Base-by-base conservation (phyloP, 2,888 invertebrate genomes). In the Ptycholaimellus sp. region DNA sequence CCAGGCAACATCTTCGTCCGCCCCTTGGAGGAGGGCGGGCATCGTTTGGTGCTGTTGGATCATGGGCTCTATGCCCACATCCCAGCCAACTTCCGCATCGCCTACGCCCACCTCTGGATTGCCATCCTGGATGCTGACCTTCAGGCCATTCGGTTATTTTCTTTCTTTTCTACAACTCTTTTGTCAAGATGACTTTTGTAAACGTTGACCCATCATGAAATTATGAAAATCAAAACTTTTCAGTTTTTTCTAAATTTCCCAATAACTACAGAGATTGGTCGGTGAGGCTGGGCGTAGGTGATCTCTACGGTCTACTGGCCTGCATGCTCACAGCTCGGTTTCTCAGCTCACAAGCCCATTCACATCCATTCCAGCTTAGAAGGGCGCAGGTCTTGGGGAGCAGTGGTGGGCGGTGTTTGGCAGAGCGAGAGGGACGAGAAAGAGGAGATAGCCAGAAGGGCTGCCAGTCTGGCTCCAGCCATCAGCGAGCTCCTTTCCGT, bases 311-410 rank as follows among this genome's bases (percentile, higher is more conserved):
- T 0, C 64, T 96, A 37, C 76, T 96, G 56, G 80, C 83, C 1
- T 90, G 90, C 54, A 90, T 96, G 76, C 74, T 96, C 4, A 76
- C 87, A 0, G 85, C 83, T 1, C 67, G 93, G n/a, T n/a, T n/a
- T n/a, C n/a, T n/a, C n/a, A n/a, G n/a, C n/a, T n/a, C n/a, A n/a
- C n/a, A n/a, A n/a, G n/a, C n/a, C 30, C 76, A n/a, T n/a, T n/a
- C n/a, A n/a, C n/a, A n/a, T n/a, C n/a, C n/a, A n/a, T n/a, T n/a
- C n/a, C n/a, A n/a, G n/a, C n/a, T n/a, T n/a, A n/a, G n/a, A n/a
- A n/a, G n/a, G n/a, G n/a, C n/a, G n/a, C n/a, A n/a, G n/a, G n/a
- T n/a, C n/a, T n/a, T n/a, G n/a, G n/a, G n/a, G n/a, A n/a, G n/a
- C n/a, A n/a, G n/a, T n/a, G n/a, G n/a, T n/a, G n/a, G n/a, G n/a